Base-by-base conservation (phyloP, 2,888 invertebrate species). In the Spilosoma lubricipeda region DNA sequence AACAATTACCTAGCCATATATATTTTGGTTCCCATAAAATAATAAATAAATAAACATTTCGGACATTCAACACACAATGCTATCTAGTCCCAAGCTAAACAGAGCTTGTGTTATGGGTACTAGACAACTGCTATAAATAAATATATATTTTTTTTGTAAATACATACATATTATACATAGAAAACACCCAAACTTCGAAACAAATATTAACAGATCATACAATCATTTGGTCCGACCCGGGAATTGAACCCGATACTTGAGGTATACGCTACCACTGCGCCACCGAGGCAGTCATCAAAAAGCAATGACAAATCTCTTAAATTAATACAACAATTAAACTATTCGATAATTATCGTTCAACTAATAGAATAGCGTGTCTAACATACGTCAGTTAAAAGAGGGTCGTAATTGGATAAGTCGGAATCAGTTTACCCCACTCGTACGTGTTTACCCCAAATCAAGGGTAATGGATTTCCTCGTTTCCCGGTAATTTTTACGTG, bases 361-460 rank as follows among this genome's bases (percentile, higher is more conserved):
- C 75, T 75, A 82, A 45, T 15, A 86, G 86, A 90, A 93, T 93
- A 90, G 81, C 69, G 68, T 68, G 71, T 71, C 69, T 80, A 82
- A 84, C 63, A 80, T 83, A 79, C 78, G 52, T 81, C 78, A 73
- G 84, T 86, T 81, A 84, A 77, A 73, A 77, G 84, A 84, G 89
- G 93, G 92, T 89, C 91, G 92, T 95, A 95, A 95, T 95, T 94
- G 95, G 92, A 95, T 95, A 89, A 93, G 91, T 92, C 89, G 86
- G 90, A 94, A 95, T 95, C 95, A 94, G 93, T 94, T 95, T 94
- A 93, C 94, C 93, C 94, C 93, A 95, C 93, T 94, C 91, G 89
- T 87, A 92, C 90, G 91, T 93, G 92, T 94, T 93, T 93, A 91
- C 92, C 91, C 93, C 91, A 91, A 93, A 93, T 92, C 91, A 90